phyloP scores from a whole-genome alignment of 92 coral and sea anemone genomes.

The Epizoanthus fatuus region DNA sequence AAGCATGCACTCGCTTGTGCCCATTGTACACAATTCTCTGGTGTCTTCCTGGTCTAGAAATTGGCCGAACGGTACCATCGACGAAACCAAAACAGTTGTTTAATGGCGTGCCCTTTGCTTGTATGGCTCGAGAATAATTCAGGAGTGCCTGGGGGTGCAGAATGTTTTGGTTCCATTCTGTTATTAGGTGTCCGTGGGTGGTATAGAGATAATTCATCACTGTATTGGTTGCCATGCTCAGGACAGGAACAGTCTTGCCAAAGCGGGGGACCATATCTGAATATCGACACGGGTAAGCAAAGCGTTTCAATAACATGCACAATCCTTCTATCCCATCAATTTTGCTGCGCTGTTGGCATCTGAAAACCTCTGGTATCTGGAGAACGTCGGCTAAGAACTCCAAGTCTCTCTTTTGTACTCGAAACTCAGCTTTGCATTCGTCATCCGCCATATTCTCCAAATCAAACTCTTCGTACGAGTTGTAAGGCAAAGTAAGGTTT shows the following conservation, averaged over 20 bases:
- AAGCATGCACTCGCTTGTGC: neutral
- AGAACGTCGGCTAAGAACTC: neutral
- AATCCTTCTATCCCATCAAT: constrained; percentile 4
- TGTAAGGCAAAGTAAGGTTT: constrained; percentile 1
- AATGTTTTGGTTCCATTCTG: neutral
- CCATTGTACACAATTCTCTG: no score
- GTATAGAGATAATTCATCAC: neutral
- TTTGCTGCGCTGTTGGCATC: neutral
- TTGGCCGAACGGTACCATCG: neutral
- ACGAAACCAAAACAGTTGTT: neutral
- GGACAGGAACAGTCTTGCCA: neutral
- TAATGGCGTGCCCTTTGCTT: neutral
- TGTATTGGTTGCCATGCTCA: constrained; percentile 12
- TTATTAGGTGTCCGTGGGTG: constrained; percentile 5
- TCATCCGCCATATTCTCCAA: neutral
- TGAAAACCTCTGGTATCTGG: constrained; percentile 8
- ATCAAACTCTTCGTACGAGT: constrained; percentile 6
- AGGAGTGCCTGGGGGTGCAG: constrained; percentile 3
- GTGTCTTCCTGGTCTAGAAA: constrained; percentile 37
- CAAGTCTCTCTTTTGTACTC: neutral
- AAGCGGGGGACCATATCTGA: neutral
- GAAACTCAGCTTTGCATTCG: constrained; percentile 24
- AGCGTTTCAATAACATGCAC: neutral
- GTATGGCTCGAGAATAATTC: neutral
- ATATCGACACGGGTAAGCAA: constrained; percentile 5